Evolutionary conservation across 1,140 invertebrate genomes (phyloP), one percentile per base, ranked within the genome.

Genomic region (Leguminivora glycinivorella): DNA sequence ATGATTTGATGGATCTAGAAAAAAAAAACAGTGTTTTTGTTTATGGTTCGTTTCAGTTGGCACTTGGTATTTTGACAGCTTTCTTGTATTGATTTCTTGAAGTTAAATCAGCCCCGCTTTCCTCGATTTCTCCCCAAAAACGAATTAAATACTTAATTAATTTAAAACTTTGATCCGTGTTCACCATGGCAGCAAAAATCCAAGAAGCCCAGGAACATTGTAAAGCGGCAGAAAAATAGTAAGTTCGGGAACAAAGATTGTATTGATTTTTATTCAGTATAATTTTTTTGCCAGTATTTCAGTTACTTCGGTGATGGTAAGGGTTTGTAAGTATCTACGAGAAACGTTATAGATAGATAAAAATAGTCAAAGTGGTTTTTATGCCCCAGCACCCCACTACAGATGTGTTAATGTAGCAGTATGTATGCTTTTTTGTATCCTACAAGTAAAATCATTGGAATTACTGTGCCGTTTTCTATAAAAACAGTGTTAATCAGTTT

Each of bases 171-270:
- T 14, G 9, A 58, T 29, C 56, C 14, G 22, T 14, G 10, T 58
- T n/a, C 56, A 10, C 29, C 24, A 88, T 90, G 87, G 83, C 85
- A 6, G 77, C 77, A 5, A 90, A 90, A 79, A 60, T 87, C 63
- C 76, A 79, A 4, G 87, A 90, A 78, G 87, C 86, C 4, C 79
- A 81, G 67, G 83, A 90, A 71, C 87, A 88, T 69, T 84, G 82
- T 70, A 87, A 79, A 70, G 76, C 83, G 17, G 87, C 87, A 0
- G 86, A 90, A 52, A 90, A 87, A 81, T 83, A 72, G 87, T 90
- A 78, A 83, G 87, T 83, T 2, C 9, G n/a, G n/a, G 10, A 26
- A 26, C 25, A 60, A n/a, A 29, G 2, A 60, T 29, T 60, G 10
- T 60, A 60, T 60, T 60, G 24, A 56, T 56, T 60, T 26, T 60